A percentile compares a stretch with the other conserved stretches of the same genome.
phyloP scores from a whole-genome alignment of 2,888 invertebrate species.

The Geophilus truncorum region DNA sequence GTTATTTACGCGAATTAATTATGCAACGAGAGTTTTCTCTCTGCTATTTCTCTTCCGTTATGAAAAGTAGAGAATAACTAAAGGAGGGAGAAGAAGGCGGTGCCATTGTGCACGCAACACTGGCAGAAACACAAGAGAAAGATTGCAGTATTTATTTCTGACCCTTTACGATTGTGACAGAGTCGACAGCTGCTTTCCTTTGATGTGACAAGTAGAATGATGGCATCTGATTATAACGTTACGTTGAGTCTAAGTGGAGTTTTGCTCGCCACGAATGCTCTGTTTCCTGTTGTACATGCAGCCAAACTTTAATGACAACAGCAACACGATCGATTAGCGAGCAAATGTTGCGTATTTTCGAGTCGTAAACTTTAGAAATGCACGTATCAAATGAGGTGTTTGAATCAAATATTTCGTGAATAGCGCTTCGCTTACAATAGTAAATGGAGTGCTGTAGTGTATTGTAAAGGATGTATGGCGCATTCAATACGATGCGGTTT shows the following conservation, averaged over 20 bases:
- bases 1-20: slow-evolving; percentile 20
- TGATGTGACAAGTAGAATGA: slow-evolving; percentile 15
- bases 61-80: slow-evolving; percentile 12
- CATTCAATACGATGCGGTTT: not conserved
- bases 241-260: not conserved
- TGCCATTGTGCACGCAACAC: not conserved
- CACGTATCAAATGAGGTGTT: not conserved
- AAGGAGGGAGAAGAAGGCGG: slow-evolving; percentile 6
- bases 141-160: slow-evolving; percentile 20
- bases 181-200: slow-evolving; percentile 4
- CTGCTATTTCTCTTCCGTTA: not conserved
- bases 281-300: not conserved
- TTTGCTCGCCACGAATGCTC: not conserved
- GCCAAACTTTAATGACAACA: not conserved
- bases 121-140: slow-evolving; percentile 10
- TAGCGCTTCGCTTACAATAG: not conserved
- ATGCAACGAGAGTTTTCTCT: slow-evolving; percentile 4
- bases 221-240: slow-evolving; percentile 15
- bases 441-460: not conserved
- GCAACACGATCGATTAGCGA: not conserved
- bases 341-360: not conserved
- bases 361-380: not conserved
- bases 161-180: slow-evolving; percentile 20
- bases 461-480: not conserved
- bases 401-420: not conserved